Evolutionary conservation across 1,140 invertebrate genomes (phyloP).

Genomic region (Limonius californicus): DNA sequence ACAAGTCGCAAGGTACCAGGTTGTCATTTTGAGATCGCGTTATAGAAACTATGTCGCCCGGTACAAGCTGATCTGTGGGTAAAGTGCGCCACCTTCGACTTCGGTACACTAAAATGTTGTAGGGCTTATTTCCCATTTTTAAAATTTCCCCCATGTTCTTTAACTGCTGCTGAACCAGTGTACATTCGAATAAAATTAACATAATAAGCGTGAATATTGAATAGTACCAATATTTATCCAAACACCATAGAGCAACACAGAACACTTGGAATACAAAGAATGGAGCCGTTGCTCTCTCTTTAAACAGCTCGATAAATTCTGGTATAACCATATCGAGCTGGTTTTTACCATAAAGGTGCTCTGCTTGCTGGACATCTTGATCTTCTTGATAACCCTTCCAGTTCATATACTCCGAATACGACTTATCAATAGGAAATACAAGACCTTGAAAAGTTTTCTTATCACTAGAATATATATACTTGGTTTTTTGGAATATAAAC

Average conservation of each 20-base stretch:
- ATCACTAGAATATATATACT: constrained; percentile 84
- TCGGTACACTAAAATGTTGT: constrained; percentile 89
- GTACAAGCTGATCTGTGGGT: constrained; percentile 82
- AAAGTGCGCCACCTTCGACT: constrained; percentile 89
- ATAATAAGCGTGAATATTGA: constrained; percentile 96
- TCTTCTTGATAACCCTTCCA: constrained; percentile 88
- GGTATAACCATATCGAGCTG: constrained; percentile 85
- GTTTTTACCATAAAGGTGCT: constrained; percentile 85
- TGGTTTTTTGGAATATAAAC: constrained; percentile 96
- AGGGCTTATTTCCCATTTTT: constrained; percentile 99
- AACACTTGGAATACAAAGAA: constrained; percentile 97
- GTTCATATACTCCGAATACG: constrained; percentile 70
- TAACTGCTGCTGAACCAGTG: constrained; percentile 95
- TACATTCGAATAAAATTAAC: constrained; percentile 97
- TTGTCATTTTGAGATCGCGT: constrained; percentile 84
- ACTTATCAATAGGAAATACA: constrained; percentile 75
- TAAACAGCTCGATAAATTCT: constrained; percentile 94
- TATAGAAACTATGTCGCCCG: constrained; percentile 96
- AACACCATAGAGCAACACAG: constrained; percentile 96
- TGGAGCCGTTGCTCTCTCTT: constrained; percentile 95
- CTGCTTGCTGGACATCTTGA: constrained; percentile 66
- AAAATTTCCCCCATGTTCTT: constrained; percentile 98
- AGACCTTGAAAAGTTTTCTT: constrained; percentile 76
- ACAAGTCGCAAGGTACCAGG: constrained; percentile 94
- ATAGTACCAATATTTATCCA: constrained; percentile 99